phyloP scores from a whole-genome alignment of 2,888 invertebrate genomes.

The Tholera decimalis region DNA sequence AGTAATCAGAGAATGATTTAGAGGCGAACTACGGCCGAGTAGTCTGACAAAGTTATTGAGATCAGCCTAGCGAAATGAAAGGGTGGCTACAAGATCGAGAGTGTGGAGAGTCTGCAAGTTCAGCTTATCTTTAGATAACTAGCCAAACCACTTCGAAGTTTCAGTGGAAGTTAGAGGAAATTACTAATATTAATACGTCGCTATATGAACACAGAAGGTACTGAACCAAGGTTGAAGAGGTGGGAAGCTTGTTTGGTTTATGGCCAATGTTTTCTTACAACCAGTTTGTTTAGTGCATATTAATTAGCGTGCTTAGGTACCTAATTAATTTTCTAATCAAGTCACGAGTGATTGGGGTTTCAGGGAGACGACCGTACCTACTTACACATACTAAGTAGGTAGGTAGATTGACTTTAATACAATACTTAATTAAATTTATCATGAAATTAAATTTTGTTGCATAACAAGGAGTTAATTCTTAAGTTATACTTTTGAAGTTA shows the following conservation, averaged over 20 bases:
- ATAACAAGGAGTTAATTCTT: constrained; percentile 26
- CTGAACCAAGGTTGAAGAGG: neutral
- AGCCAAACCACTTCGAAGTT: constrained; percentile 28
- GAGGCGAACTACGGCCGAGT: constrained; percentile 53
- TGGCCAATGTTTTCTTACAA: constrained; percentile 14
- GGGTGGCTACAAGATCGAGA: constrained; percentile 33
- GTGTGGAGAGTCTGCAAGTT: constrained; percentile 47
- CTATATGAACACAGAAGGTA: constrained; percentile 9
- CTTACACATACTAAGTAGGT: neutral
- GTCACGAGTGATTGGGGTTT: constrained; percentile 37
- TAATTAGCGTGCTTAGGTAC: constrained; percentile 27
- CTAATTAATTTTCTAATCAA: constrained; percentile 45
- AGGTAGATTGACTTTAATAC: neutral
- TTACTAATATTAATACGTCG: constrained; percentile 39
- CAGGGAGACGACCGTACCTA: neutral
- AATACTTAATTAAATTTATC: constrained; percentile 25
- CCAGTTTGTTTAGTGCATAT: constrained; percentile 31
- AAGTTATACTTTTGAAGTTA: constrained; percentile 36
- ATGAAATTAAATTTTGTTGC: constrained; percentile 37
- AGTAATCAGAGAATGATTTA: constrained; percentile 40
- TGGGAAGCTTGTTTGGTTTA: neutral
- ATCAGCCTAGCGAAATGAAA: constrained; percentile 65
- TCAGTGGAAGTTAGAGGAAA: constrained; percentile 31
- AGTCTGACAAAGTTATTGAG: constrained; percentile 65
- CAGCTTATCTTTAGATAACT: constrained; percentile 41